phyloP scores from a whole-genome alignment of 2,888 invertebrate genomes.

The Polylopha cassiicola region DNA sequence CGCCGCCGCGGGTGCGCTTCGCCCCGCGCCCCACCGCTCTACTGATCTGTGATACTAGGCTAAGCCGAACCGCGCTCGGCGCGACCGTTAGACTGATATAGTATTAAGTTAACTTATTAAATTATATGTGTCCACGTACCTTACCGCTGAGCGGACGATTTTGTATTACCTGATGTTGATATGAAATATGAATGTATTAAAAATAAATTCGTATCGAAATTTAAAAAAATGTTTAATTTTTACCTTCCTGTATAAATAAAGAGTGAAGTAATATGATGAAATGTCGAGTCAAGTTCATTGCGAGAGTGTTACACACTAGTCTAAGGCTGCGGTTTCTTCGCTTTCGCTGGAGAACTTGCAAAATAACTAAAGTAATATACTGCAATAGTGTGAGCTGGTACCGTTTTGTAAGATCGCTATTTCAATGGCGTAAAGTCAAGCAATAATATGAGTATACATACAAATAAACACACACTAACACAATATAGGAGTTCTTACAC shows the following conservation, averaged over 20 bases:
- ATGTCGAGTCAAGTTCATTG: too few species aligned
- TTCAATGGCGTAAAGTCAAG: too few species aligned
- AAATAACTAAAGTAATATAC: too few species aligned
- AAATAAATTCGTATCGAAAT: conserved; percentile 63
- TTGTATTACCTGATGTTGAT: conserved; percentile 68
- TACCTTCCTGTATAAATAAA: conserved; percentile 34
- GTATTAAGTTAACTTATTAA: conserved; percentile 70
- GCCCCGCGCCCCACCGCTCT: conserved; percentile 73
- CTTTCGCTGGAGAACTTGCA: too few species aligned
- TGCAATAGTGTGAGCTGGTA: too few species aligned
- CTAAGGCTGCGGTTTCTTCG: too few species aligned
- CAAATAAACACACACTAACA: too few species aligned
- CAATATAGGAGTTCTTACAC: too few species aligned
- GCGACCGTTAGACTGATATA: conserved; percentile 76
- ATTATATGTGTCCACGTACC: conserved; percentile 75
- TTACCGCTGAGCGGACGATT: conserved; percentile 72
- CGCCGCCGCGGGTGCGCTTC: conserved; percentile 54
- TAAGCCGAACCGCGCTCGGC: conserved; percentile 70
- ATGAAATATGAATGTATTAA: conserved; percentile 49
- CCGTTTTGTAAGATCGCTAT: too few species aligned
- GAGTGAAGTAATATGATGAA: neutral
- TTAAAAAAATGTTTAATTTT: conserved; percentile 40
- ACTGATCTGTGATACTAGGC: conserved; percentile 76
- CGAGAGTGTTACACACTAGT: too few species aligned
- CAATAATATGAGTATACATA: too few species aligned